Evolutionary conservation across 2,888 invertebrate genomes (phyloP).

Genomic region (Scaptomyza cyrtandrae): DNA sequence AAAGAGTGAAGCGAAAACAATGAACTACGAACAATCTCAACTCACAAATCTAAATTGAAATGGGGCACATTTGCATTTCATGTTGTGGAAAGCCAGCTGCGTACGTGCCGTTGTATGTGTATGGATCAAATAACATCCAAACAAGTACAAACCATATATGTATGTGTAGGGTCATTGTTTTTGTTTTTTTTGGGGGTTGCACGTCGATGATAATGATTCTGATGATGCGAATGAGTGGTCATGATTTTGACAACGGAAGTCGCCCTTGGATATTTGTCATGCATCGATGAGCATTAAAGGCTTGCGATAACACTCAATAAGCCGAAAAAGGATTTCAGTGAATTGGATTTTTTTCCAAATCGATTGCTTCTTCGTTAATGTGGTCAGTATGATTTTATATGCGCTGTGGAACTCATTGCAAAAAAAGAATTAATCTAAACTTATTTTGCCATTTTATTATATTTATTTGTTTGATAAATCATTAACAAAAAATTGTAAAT

Average conservation of each 20-base stretch:
- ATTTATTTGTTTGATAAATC: too few species aligned
- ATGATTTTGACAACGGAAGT: conserved; percentile 36
- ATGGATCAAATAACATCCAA: conserved; percentile 2
- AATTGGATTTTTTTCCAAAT: conserved; percentile 16
- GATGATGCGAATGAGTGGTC: conserved; percentile 49
- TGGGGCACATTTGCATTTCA: conserved; percentile 51
- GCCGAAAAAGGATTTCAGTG: neutral
- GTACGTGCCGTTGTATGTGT: conserved; percentile 39
- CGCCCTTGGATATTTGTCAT: conserved; percentile 35
- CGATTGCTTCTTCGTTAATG: conserved; percentile 1
- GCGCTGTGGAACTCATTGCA: neutral
- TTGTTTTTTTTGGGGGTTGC: neutral
- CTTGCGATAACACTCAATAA: conserved; percentile 12
- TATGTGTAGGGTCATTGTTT: conserved; percentile 17
- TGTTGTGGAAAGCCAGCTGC: conserved; percentile 3
- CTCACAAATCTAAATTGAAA: conserved; percentile 73
- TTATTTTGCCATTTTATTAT: too few species aligned
- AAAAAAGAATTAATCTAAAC: neutral
- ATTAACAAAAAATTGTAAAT: neutral
- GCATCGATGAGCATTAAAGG: conserved; percentile 38
- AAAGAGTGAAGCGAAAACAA: conserved; percentile 32
- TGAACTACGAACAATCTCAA: conserved; percentile 47
- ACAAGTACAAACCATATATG: neutral
- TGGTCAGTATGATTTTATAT: neutral
- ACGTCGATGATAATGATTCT: conserved; percentile 39